Conservation (phyloP, 1,140 invertebrate species). For the Sinonovacula constricta region DNA sequence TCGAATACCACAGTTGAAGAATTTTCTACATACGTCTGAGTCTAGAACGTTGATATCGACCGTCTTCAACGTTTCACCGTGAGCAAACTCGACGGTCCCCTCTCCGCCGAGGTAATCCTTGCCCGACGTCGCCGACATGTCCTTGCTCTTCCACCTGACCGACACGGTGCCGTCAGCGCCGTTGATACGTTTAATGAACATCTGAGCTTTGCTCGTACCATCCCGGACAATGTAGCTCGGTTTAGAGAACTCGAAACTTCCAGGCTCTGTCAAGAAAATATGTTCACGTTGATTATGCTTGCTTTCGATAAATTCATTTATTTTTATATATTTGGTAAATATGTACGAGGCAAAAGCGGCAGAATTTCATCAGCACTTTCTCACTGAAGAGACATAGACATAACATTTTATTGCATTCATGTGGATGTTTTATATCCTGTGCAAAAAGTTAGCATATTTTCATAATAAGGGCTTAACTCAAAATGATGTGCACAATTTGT, state of each 20-base stretch:
- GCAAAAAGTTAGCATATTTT: too few relatives aligned
- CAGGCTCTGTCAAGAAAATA: too few relatives aligned
- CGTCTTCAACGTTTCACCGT: slow-evolving; percentile 81
- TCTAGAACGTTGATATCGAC: slow-evolving; percentile 81
- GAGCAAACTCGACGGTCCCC: slow-evolving; percentile 82
- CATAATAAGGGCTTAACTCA: too few relatives aligned
- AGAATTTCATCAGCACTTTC: too few relatives aligned
- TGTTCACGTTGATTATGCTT: too few relatives aligned
- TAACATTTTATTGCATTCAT: too few relatives aligned
- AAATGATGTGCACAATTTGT: too few relatives aligned
- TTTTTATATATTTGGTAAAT: too few relatives aligned
- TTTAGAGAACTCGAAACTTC: slow-evolving; percentile 82
- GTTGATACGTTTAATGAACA: slow-evolving; percentile 81
- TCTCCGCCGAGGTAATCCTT: slow-evolving; percentile 80
- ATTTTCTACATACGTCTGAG: slow-evolving; percentile 56
- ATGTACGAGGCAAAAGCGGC: too few relatives aligned
- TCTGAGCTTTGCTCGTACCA: slow-evolving; percentile 80
- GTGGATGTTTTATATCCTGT: too few relatives aligned
- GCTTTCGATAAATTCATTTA: too few relatives aligned
- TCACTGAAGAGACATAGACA: too few relatives aligned
- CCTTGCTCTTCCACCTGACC: slow-evolving; percentile 82
- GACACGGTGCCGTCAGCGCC: slow-evolving; percentile 83
- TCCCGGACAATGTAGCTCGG: slow-evolving; percentile 84
- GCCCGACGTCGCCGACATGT: slow-evolving; percentile 82
- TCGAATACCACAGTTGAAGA: neutral